Base-by-base conservation (phyloP, 30 jellyfish, hydroid and myxozoan genomes). In the Morbakka virulenta region DNA sequence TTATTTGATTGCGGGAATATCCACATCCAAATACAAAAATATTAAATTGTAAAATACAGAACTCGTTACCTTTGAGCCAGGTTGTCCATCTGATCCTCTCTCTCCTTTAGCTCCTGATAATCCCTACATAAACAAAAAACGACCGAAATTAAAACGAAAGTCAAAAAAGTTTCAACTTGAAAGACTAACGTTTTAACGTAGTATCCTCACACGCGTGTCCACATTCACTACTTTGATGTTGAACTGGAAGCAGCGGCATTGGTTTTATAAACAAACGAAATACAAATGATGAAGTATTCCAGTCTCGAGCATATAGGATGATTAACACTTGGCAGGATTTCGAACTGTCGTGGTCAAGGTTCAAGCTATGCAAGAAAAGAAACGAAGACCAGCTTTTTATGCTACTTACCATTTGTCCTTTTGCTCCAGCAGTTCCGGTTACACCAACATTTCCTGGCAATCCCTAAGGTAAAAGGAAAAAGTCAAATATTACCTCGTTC, bases 91-190 rank as follows among this genome's bases (percentile, higher is more conserved):
- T 27, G 88, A 35, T 26, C 97, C 97, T 32, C 76, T 62, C 72
- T 78, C 93, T 0, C 97, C 97, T 34, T 78, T 76, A 4, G 82
- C 89, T 41, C 97, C 97, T 13, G 84, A 35, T 34, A 50, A 31
- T 9, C 99, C 99, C 95, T 85, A 67, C 25, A 52, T 1, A 2
- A 76, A 31, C 25, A 49, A 62, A 17, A 29, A 21, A 32, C 24
- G 13, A 11, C 4, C 2, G 32, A 28, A 30, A 76, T 52, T 4
- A 13, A 57, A 6, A 22, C 11, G 12, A 4, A 26, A 26, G 12
- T 4, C 26, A 57, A 22, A 24, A 11, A 4, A 4, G 31, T 57
- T 4, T 26, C 12, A 22, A 13, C 12, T 9, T 13, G 9, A 57
- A 4, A 57, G 9, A 11, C 31, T 4, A 4, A 11, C n/a, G n/a